Evolutionary conservation across 2,888 invertebrate species (phyloP).

Genomic region (Hypolimnas misippus): DNA sequence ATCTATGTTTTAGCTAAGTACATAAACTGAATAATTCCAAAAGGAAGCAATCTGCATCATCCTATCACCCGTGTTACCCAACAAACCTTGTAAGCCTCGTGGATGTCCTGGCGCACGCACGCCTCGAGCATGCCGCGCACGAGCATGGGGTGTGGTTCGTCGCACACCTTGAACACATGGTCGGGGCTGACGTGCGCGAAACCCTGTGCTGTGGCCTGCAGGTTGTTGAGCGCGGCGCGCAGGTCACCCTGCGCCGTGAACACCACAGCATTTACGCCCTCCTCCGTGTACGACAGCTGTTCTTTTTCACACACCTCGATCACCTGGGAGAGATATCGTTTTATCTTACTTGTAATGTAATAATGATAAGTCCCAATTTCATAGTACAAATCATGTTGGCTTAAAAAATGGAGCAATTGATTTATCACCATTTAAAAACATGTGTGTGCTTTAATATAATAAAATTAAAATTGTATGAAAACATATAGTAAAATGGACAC

Average conservation of each 20-base stretch:
- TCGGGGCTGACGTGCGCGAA: conserved; percentile 95
- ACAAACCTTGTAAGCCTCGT: conserved; percentile 91
- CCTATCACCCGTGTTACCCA: too few species aligned
- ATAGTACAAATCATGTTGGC: too few species aligned
- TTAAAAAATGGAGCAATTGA: too few species aligned
- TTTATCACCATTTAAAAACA: too few species aligned
- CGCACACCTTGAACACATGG: conserved; percentile 99
- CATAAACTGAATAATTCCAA: too few species aligned
- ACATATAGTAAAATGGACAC: too few species aligned
- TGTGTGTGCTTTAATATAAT: too few species aligned
- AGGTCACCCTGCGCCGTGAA: conserved; percentile 99
- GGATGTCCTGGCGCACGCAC: conserved; percentile 92
- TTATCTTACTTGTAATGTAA: not conserved
- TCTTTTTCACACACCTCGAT: conserved; percentile 75
- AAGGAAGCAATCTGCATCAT: too few species aligned
- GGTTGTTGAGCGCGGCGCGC: conserved; percentile 98
- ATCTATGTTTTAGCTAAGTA: too few species aligned
- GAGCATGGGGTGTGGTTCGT: conserved; percentile 98
- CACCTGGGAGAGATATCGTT: conserved; percentile 53
- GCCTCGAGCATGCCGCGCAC: conserved; percentile 95
- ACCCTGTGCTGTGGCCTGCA: conserved; percentile 93
- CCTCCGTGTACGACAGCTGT: conserved; percentile 91
- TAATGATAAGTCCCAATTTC: too few species aligned
- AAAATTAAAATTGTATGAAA: too few species aligned
- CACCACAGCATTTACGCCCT: conserved; percentile 97